A percentile compares a stretch with the other conserved stretches of the same genome.
Evolutionary conservation across 35 echinoderm and acorn worm genomes (phyloP).

Genomic region (Heliocidaris tuberculata): DNA sequence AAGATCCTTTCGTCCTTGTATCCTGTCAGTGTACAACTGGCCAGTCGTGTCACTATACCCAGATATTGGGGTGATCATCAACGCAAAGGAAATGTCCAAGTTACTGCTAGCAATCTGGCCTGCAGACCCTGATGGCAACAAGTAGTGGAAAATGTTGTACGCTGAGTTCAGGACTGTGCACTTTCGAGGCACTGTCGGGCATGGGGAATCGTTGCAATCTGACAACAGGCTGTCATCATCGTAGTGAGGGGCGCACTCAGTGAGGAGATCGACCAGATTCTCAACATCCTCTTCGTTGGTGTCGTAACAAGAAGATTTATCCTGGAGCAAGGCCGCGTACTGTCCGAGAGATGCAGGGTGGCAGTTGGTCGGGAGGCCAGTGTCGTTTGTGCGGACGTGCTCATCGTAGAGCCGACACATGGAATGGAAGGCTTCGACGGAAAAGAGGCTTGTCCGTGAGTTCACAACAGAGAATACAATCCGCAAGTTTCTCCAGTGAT

Average conservation of each 20-base stretch:
- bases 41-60: slow-evolving; percentile 24
- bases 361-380: neutral
- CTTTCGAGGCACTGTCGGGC: slow-evolving; percentile 45
- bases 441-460: neutral
- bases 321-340: neutral
- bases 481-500: neutral
- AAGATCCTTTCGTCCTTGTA: slow-evolving; percentile 32
- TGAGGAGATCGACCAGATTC: neutral
- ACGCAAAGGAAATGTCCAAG: slow-evolving; percentile 22
- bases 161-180: slow-evolving; percentile 42
- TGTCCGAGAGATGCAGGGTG: neutral
- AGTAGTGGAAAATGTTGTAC: slow-evolving; percentile 55
- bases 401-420: slow-evolving; percentile 20
- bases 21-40: slow-evolving; percentile 53
- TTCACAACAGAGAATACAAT: neutral
- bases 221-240: neutral
- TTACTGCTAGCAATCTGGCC: neutral
- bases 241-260: slow-evolving; percentile 4
- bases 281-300: slow-evolving; percentile 5
- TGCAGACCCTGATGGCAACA: slow-evolving; percentile 35
- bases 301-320: slow-evolving; percentile 3
- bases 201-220: neutral
- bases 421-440: slow-evolving; percentile 9
- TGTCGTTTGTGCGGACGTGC: neutral
- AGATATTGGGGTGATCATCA: slow-evolving; percentile 30